Percentiles rank a stretch among this genome's conserved stretches.
These are phyloP conservation scores for Scolanthus callimorphus DNA, from an alignment of 92 coral and sea anemone genomes.

Conservation along the genomic window DNA sequence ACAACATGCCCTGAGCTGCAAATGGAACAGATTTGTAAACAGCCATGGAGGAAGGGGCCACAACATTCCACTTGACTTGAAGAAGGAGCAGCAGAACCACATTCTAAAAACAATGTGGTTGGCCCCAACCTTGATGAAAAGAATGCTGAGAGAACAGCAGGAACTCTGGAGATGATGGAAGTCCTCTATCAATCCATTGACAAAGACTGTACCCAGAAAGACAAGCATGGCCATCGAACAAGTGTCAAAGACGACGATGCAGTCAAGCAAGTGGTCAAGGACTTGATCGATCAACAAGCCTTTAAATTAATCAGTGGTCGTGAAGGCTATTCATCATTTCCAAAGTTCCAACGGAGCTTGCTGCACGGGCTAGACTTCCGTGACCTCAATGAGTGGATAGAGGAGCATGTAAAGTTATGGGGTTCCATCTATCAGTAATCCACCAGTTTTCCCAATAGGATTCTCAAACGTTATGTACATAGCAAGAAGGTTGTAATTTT, in stretches of 20 bases:
- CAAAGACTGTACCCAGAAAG: conserved; percentile 32
- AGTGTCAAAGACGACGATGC: conserved; percentile 35
- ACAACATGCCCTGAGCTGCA: conserved; percentile 16
- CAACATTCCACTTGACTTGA: conserved; percentile 42
- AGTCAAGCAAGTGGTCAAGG: conserved; percentile 25
- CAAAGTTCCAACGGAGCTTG: conserved; percentile 33
- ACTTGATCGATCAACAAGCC: conserved; percentile 27
- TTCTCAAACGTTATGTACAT: too few species aligned
- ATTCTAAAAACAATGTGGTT: conserved; percentile 50
- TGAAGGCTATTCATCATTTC: conserved; percentile 50
- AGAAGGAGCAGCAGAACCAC: too few species aligned
- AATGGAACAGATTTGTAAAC: conserved; percentile 55
- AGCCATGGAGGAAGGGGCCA: conserved; percentile 24
- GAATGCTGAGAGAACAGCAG: conserved; percentile 61
- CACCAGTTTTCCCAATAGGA: too few species aligned
- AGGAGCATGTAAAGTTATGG: conserved; percentile 51
- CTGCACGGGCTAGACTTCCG: conserved; percentile 46
- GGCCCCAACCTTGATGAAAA: conserved; percentile 47
- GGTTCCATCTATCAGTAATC: conserved; percentile 37
- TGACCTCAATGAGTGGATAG: conserved; percentile 38
- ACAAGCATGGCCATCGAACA: conserved; percentile 15
- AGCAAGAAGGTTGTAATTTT: too few species aligned
- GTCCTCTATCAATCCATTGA: conserved; percentile 31
- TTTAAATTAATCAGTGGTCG: conserved; percentile 29
- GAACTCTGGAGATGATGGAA: conserved; percentile 31